Conservation (phyloP, 2,888 invertebrate species). For the Priapulus caudatus region DNA sequence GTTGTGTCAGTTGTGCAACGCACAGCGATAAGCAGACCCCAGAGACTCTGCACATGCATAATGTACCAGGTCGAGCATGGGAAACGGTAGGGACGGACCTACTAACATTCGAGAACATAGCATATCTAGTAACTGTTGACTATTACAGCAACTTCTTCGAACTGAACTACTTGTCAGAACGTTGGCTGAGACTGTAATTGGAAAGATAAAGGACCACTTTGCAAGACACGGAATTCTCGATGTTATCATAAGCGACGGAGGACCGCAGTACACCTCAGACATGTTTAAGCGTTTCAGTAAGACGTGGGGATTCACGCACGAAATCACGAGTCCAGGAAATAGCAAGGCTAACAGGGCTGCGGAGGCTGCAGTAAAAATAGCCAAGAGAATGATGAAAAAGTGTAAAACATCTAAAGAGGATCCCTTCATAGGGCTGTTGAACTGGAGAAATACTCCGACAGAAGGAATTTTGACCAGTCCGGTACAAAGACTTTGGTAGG, state of each 20-base stretch:
- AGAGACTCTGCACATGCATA: no score
- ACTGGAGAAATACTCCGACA: neutral
- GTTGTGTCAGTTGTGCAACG: neutral
- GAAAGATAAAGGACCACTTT: neutral
- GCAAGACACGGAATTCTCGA: neutral
- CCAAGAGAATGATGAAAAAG: neutral
- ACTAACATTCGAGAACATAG: neutral
- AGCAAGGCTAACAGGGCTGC: conserved; percentile 9
- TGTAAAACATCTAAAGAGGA: neutral
- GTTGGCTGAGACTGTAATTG: no score
- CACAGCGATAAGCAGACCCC: neutral
- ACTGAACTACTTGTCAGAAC: no score
- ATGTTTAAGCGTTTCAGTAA: neutral
- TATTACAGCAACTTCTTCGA: neutral
- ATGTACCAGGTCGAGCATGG: no score
- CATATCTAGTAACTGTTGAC: neutral
- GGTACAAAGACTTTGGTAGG: no score
- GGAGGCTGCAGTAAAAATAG: conserved; percentile 7
- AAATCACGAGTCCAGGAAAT: neutral
- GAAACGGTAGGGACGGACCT: neutral
- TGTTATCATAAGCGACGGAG: neutral
- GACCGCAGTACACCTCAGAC: neutral
- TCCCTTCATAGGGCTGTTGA: neutral
- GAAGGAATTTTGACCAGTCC: no score
- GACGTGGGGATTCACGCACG: neutral